Evolutionary conservation across 53 echinoderm and acorn worm genomes (phyloP).

Genomic region (Astropecten irregularis): DNA sequence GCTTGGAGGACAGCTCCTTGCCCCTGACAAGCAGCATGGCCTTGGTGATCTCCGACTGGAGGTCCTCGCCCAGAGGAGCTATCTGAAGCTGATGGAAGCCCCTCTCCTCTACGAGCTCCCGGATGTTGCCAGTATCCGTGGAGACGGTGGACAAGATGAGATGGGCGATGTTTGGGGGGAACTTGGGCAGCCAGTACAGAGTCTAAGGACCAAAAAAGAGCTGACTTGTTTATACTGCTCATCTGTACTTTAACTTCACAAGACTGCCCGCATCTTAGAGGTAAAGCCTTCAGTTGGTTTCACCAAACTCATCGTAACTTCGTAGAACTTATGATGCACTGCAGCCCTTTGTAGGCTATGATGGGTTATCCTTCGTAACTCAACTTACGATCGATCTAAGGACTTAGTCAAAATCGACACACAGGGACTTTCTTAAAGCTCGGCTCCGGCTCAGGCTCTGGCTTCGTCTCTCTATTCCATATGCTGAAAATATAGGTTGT

Average conservation of each 20-base stretch:
- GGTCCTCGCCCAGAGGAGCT: slow-evolving; percentile 52
- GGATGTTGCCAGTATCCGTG: slow-evolving; percentile 62
- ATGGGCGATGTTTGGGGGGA: slow-evolving; percentile 38
- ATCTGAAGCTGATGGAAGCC: slow-evolving; percentile 51
- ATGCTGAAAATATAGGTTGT: too few relatives aligned
- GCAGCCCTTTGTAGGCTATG: too few relatives aligned
- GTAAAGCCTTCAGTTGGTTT: too few relatives aligned
- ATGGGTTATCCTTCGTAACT: too few relatives aligned
- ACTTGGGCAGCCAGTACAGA: slow-evolving; percentile 80
- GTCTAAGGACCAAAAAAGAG: slow-evolving; percentile 45
- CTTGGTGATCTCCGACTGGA: slow-evolving; percentile 68
- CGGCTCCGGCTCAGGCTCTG: too few relatives aligned
- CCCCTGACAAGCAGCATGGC: slow-evolving; percentile 78
- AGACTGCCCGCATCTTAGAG: too few relatives aligned
- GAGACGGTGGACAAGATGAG: slow-evolving; percentile 64
- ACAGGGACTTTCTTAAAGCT: too few relatives aligned
- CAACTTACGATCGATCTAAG: not conserved
- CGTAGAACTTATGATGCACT: too few relatives aligned
- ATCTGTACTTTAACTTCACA: not conserved
- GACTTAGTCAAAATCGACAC: not conserved
- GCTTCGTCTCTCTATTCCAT: too few relatives aligned
- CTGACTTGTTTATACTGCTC: too few relatives aligned
- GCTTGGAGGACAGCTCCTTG: slow-evolving; percentile 74
- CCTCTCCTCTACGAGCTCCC: slow-evolving; percentile 58
- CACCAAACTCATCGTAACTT: too few relatives aligned